Conservation (phyloP, 2,797 vertebrate species). For the Chrosomus eos region DNA sequence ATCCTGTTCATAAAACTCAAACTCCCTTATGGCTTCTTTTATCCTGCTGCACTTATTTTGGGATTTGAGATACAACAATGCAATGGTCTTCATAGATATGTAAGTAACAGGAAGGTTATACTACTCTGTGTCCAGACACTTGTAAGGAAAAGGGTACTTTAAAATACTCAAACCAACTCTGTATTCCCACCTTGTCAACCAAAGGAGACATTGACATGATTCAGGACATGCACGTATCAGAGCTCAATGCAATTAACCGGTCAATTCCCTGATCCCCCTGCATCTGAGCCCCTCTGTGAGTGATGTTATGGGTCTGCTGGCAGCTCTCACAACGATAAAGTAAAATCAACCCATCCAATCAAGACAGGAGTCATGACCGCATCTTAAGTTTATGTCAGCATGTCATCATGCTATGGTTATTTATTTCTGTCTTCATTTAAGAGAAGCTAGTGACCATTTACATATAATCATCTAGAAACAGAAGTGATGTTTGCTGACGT, state of each 20-base stretch:
- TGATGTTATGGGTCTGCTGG: conserved; percentile 61
- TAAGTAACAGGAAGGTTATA: not conserved
- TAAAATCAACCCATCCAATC: conserved; percentile 46
- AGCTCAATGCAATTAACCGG: conserved; percentile 74
- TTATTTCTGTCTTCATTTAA: conserved; percentile 64
- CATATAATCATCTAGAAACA: conserved; percentile 60
- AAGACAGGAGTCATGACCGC: conserved; percentile 56
- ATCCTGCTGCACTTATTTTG: conserved; percentile 54
- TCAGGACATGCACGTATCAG: conserved; percentile 75
- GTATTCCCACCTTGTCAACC: conserved; percentile 54
- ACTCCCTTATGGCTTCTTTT: conserved; percentile 55
- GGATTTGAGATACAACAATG: conserved; percentile 12
- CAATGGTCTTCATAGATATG: not conserved
- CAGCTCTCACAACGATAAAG: conserved; percentile 48
- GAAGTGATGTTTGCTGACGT: conserved; percentile 60
- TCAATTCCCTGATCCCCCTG: conserved; percentile 70
- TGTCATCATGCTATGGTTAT: conserved; percentile 45
- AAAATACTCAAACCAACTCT: conserved; percentile 59
- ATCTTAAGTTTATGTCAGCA: conserved; percentile 57
- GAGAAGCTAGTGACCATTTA: conserved; percentile 65
- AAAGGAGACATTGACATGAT: conserved; percentile 68
- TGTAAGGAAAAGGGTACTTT: conserved; percentile 57
- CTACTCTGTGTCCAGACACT: conserved; percentile 40
- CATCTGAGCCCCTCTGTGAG: conserved; percentile 63
- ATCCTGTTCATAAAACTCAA: conserved; percentile 50